phyloP scores from a whole-genome alignment of 2,113 vertebrate species.

The Aldabrachelys gigantea region DNA sequence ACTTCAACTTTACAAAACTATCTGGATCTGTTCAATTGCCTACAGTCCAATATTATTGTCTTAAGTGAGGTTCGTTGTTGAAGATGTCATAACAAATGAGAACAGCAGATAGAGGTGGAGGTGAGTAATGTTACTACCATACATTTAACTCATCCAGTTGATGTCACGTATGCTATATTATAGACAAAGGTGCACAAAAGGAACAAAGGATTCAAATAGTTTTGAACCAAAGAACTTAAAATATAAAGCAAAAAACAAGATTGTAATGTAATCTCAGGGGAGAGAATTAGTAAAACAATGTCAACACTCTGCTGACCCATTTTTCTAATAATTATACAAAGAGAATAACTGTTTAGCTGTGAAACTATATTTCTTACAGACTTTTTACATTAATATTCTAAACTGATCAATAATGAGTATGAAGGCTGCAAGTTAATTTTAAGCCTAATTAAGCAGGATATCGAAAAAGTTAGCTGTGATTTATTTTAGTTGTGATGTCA shows the following conservation, averaged over 20 bases:
- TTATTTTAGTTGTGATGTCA: background rate
- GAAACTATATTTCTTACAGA: background rate
- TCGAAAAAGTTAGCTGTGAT: background rate
- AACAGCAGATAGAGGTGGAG: background rate
- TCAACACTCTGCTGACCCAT: background rate
- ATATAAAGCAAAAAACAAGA: background rate
- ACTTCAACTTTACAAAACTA: background rate
- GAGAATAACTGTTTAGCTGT: background rate
- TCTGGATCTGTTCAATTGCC: background rate
- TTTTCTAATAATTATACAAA: background rate
- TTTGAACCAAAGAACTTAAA: background rate
- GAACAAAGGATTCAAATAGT: background rate
- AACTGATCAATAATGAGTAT: background rate
- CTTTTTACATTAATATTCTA: background rate
- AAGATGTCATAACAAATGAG: background rate
- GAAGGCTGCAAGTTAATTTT: background rate
- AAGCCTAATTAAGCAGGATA: background rate
- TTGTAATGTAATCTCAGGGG: background rate
- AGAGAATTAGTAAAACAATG: background rate
- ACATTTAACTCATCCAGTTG: background rate
- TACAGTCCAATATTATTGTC: background rate
- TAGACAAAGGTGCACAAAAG: background rate
- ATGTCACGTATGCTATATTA: background rate
- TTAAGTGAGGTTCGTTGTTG: conserved; percentile 1
- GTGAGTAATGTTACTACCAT: background rate